Evolutionary conservation across 2,888 invertebrate genomes (phyloP).

Genomic region (Lasioglossum lativentre): DNA sequence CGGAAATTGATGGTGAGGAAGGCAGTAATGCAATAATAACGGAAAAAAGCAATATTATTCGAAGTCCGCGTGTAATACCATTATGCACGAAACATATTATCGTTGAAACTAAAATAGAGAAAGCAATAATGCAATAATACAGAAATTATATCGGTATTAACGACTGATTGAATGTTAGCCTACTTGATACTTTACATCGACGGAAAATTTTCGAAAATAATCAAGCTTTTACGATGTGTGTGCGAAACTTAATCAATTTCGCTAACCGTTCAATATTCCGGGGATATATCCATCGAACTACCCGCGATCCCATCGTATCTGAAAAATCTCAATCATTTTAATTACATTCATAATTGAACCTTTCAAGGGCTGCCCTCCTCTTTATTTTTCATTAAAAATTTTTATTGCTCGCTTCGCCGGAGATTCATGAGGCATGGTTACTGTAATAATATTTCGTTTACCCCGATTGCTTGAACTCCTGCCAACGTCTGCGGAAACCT

Average conservation of each 20-base stretch:
- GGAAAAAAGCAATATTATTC: neutral
- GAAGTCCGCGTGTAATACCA: neutral
- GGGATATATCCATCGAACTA: neutral
- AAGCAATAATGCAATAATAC: neutral
- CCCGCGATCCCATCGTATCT: neutral
- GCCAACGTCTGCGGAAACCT: neutral
- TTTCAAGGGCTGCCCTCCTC: neutral
- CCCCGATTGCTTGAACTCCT: conserved; percentile 9
- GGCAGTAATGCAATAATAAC: neutral
- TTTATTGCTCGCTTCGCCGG: neutral
- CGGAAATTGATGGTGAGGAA: neutral
- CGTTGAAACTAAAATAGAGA: neutral
- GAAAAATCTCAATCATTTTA: neutral
- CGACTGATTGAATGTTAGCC: neutral
- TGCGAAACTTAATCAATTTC: neutral
- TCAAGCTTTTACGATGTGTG: neutral
- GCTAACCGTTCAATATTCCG: neutral
- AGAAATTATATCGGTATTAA: neutral
- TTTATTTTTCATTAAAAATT: conserved; percentile 9
- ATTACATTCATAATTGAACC: neutral
- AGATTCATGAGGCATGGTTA: neutral
- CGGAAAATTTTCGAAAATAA: neutral
- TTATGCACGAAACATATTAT: neutral
- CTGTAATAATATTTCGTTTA: conserved; percentile 10
- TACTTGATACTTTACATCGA: neutral